Base-by-base conservation (phyloP, 2,113 vertebrate genomes). In the Melanostigma gelatinosum region DNA sequence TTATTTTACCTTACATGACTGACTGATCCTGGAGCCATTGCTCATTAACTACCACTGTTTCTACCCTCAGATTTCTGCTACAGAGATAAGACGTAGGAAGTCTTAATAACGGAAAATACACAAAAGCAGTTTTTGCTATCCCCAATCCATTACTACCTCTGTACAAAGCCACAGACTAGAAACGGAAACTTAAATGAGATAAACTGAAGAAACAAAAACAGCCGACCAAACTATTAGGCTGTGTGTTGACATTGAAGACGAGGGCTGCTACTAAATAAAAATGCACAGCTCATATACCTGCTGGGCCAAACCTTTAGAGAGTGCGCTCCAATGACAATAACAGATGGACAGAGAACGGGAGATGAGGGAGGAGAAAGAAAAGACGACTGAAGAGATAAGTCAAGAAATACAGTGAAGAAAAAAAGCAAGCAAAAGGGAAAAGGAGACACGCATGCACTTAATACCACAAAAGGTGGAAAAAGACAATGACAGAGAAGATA, bases 231-330 rank as follows among this genome's bases (percentile, higher is more conserved):
- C 72, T 72, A 71, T 40, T 60, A 55, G 66, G 29, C 65, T 58
- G 20, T 3, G 11, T 24, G 75, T 58, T 75, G 77, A 77, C 78
- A 78, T 1, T 55, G 71, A 77, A 82, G 74, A 83, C 3, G 0
- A 72, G 69, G 69, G 38, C 70, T 46, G 75, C 76, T 82, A 63
- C 54, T 82, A 79, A 87, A 83, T 75, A 81, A 75, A 89, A 90
- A 79, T 46, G 63, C 74, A 82, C 38, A 79, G 79, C 82, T 83
- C 58, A 44, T 77, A 74, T 82, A 88, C 67, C 67, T 85, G 78
- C 83, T 76, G 44, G 38, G 84, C 73, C 73, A 67, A 80, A 75
- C 70, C 77, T 87, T 79, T 65, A 84, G 85, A 82, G 76, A 75
- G 40, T 62, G 8, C 10, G 18, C 38, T 67, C 1, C 85, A 38